These are phyloP conservation scores for Eretmochelys imbricata DNA, from an alignment of 2,113 vertebrate species.

Conservation along the genomic window DNA sequence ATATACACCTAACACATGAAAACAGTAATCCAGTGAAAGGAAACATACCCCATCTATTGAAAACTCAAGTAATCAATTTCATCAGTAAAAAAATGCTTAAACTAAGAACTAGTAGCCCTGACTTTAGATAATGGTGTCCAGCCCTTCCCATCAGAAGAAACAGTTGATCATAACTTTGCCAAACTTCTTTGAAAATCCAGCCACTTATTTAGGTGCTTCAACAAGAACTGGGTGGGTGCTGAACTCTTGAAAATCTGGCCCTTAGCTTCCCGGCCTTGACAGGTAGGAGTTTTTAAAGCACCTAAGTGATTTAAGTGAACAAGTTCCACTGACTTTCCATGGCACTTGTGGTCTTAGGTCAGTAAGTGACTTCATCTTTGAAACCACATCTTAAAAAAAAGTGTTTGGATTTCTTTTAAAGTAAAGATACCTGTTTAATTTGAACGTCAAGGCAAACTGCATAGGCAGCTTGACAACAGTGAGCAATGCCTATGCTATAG, in stretches of 20 bases:
- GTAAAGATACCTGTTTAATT: background rate
- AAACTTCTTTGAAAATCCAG: background rate
- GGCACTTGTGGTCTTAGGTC: background rate
- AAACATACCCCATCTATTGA: background rate
- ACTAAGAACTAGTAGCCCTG: background rate
- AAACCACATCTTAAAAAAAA: background rate
- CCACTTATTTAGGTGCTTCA: no score
- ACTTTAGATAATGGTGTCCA: background rate
- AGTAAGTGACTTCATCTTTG: background rate
- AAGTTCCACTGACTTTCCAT: background rate
- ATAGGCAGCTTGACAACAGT: background rate
- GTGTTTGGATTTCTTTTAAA: background rate
- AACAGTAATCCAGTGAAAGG: background rate
- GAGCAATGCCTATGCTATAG: background rate
- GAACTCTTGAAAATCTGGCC: no score
- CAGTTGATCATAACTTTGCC: no score
- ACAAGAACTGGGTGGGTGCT: no score
- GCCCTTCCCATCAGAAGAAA: background rate
- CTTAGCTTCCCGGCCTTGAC: fast-evolving
- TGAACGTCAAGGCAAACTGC: background rate
- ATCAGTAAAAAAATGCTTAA: background rate
- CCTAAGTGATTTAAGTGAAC: background rate
- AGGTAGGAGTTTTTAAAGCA: background rate
- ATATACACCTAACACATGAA: background rate
- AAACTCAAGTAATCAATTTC: background rate